These are phyloP conservation scores for Phorcus lineatus DNA, from an alignment of 2,888 invertebrate genomes.

Conservation along the genomic window DNA sequence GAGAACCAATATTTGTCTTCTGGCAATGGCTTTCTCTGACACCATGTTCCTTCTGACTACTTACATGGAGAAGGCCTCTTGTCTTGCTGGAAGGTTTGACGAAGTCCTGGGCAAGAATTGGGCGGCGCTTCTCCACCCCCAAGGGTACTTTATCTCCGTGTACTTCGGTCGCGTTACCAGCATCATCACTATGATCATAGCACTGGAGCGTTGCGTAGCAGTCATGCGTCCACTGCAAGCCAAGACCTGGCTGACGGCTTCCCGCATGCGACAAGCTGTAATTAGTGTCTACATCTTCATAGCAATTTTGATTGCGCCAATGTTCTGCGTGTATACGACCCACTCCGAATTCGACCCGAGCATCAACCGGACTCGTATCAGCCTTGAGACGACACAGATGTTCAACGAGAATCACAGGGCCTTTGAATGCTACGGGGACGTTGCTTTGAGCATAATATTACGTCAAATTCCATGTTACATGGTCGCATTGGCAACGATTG, in stretches of 20 bases:
- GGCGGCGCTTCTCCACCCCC: slow-evolving; percentile 1
- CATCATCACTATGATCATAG: slow-evolving; percentile 14
- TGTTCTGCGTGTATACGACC: slow-evolving; percentile 1
- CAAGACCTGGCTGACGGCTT: not conserved
- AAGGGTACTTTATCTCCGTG: slow-evolving; percentile 3
- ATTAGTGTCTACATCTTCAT: not conserved
- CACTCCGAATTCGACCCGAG: not conserved
- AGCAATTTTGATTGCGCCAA: not conserved
- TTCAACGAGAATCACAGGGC: not conserved
- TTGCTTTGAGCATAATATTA: not conserved
- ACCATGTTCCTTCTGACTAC: slow-evolving; percentile 17
- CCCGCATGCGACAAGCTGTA: not conserved
- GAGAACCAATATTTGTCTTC: not conserved
- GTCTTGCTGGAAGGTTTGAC: slow-evolving; percentile 13
- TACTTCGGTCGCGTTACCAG: slow-evolving; percentile 24
- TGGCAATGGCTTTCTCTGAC: slow-evolving; percentile 18
- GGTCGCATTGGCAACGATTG: not conserved
- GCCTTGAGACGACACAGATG: not conserved
- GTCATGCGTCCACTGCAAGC: slow-evolving; percentile 12
- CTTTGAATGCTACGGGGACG: slow-evolving; percentile 2
- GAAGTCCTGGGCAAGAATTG: slow-evolving; percentile 5
- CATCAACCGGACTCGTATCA: not conserved
- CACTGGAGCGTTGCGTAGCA: not conserved
- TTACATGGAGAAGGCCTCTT: not conserved
- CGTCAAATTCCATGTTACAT: not conserved